Evolutionary conservation across 2,797 vertebrate genomes (phyloP), one percentile per base, ranked within the genome.

Genomic region (Artibeus lituratus): DNA sequence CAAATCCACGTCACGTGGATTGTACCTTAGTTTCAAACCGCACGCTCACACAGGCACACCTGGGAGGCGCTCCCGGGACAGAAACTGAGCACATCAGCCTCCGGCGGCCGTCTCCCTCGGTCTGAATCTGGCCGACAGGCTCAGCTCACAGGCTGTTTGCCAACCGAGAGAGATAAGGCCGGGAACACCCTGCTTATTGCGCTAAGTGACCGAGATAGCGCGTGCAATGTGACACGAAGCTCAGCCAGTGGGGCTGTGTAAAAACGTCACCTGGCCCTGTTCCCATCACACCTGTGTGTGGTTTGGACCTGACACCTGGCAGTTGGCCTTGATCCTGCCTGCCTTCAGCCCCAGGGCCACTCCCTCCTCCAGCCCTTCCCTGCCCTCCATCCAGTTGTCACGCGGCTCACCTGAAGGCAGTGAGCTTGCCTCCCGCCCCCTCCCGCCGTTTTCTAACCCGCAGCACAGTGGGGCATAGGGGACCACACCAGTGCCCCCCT

Each of bases 241-340:
- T 76, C 47, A 10, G 42, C 51, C 53, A 42, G 53, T 6, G 57
- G 67, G 72, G 67, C 82, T 39, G 32, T 67, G 70, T 76, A 2
- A 81, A 72, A n/a, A 76, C 21, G 76, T 80, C 93, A 78, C 93
- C 87, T 97, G 97, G 97, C 96, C 19, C 47, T 0, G 18, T 29
- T 69, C 96, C 97, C 94, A 24, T 78, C 95, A 91, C 96, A 97
- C 96, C 97, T 97, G 97, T 76, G 76, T 55, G 42, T 69, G 77
- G 81, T 77, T 74, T 14, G 47, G 51, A 72, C 65, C 57, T 35
- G 85, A 92, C 35, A 55, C 86, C 93, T 91, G 97, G 96, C 87
- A 89, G 81, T 29, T 8, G 51, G 91, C 96, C 69, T 72, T 76
- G 35, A 76, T 32, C 82, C 72, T n/a, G 7, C 10, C 59, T 65